Evolutionary conservation across 2,888 invertebrate species (phyloP).

Genomic region (Hirtodrosophila confusa): DNA sequence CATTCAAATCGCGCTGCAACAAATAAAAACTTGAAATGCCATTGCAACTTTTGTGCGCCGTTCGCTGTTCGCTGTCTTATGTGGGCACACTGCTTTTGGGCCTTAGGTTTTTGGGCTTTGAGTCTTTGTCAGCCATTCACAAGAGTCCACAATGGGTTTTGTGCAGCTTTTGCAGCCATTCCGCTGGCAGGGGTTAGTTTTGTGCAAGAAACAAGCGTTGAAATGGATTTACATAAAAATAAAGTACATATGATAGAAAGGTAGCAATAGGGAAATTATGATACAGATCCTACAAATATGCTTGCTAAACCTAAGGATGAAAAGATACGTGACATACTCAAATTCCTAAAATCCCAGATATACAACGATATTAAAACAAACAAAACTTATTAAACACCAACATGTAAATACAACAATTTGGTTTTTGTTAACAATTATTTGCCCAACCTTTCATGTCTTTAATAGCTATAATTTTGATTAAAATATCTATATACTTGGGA

Average conservation of each 20-base stretch:
- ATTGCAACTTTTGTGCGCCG: conserved; percentile 44
- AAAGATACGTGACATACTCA: too few species aligned
- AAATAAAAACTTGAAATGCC: conserved; percentile 56
- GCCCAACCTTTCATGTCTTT: too few species aligned
- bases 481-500: too few species aligned
- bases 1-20: conserved; percentile 69
- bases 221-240: conserved; percentile 28
- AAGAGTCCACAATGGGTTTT: conserved; percentile 33
- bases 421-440: too few species aligned
- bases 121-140: conserved; percentile 5
- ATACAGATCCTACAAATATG: too few species aligned
- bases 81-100: conserved; percentile 11
- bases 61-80: conserved; percentile 31
- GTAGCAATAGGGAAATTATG: too few species aligned
- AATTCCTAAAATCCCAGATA: too few species aligned
- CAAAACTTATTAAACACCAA: too few species aligned
- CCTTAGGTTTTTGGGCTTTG: conserved; percentile 5
- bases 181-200: conserved; percentile 32
- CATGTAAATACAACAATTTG: too few species aligned
- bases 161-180: conserved; percentile 28
- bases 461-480: too few species aligned
- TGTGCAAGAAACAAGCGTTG: conserved; percentile 19
- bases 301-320: too few species aligned
- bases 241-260: not conserved
- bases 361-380: too few species aligned